phyloP scores from a whole-genome alignment of 2,888 invertebrate species.

The Himalopsyche tibetana region DNA sequence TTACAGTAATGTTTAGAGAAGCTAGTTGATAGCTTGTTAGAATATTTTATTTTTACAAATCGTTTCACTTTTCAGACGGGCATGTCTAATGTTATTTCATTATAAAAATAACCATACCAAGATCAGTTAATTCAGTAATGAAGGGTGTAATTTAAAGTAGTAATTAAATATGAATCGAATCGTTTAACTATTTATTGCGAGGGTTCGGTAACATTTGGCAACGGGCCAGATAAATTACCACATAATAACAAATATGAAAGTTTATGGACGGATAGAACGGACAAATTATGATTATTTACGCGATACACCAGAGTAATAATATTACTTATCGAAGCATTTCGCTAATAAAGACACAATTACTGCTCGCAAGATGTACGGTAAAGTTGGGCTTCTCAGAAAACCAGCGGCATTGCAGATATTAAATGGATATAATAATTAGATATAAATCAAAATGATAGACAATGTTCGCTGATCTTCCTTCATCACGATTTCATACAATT shows the following conservation, averaged over 20 bases:
- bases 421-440: background rate
- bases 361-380: background rate
- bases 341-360: background rate
- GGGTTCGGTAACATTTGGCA: background rate
- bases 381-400: background rate
- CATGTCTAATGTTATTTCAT: no score
- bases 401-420: background rate
- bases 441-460: background rate
- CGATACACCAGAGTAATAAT: background rate
- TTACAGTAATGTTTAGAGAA: no score
- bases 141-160: background rate
- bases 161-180: background rate
- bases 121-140: no score
- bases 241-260: conserved; percentile 8
- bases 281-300: background rate
- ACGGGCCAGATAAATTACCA: background rate
- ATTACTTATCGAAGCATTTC: background rate
- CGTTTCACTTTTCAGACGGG: no score
- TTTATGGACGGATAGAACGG: background rate
- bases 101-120: no score
- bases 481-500: background rate
- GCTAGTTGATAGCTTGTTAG: no score
- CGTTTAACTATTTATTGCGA: background rate
- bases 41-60: no score
- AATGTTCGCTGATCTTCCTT: background rate